phyloP scores from a whole-genome alignment of 2,113 vertebrate genomes.

The Raphicerus campestris region DNA sequence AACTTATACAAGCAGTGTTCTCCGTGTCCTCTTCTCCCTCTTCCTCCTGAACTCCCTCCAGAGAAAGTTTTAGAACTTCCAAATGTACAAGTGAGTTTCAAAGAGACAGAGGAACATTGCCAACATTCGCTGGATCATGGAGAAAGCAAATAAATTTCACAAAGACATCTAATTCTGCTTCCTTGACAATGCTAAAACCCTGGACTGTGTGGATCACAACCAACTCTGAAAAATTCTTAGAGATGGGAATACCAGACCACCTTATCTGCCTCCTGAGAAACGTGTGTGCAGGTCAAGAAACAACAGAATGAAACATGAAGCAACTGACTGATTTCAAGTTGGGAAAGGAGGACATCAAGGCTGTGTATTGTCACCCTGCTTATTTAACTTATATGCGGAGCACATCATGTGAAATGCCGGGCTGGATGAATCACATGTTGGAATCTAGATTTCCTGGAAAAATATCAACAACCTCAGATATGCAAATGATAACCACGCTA shows the following conservation, averaged over 20 bases:
- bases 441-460: neutral
- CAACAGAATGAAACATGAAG: neutral
- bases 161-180: neutral
- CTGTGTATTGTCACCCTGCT: neutral
- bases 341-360: neutral
- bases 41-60: neutral
- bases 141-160: neutral
- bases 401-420: rapidly evolving
- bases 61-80: neutral
- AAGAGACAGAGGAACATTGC: neutral
- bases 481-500: neutral
- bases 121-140: neutral
- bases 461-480: neutral
- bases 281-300: neutral
- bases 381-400: neutral
- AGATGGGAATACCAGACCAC: neutral
- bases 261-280: neutral
- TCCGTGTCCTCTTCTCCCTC: neutral
- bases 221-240: neutral
- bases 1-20: neutral
- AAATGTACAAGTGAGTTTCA: neutral
- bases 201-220: neutral
- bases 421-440: neutral
- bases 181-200: neutral
- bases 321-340: neutral